These are phyloP conservation scores for Leptopilina drosophilae DNA, from an alignment of 2,888 invertebrate species.

Conservation along the genomic window DNA sequence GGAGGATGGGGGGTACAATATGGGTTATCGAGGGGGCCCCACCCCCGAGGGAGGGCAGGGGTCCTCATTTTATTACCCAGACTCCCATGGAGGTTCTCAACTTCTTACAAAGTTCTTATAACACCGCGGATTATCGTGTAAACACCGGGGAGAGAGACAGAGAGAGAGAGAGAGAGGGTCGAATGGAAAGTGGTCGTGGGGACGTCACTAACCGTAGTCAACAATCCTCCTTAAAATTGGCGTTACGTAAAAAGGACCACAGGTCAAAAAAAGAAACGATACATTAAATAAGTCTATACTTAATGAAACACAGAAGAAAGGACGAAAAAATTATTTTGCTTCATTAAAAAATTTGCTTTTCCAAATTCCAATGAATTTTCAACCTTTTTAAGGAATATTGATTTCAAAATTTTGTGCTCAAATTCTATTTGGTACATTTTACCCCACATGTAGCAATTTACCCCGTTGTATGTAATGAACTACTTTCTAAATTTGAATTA, in stretches of 20 bases:
- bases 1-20: constrained; percentile 73
- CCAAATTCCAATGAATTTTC: no score
- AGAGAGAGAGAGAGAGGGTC: background rate
- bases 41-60: constrained; percentile 75
- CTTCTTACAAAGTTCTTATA: constrained; percentile 59
- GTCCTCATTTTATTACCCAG: constrained; percentile 77
- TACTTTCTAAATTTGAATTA: no score
- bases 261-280: background rate
- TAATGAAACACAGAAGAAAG: no score
- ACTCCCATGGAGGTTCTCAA: constrained; percentile 74
- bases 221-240: constrained; percentile 44
- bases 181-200: constrained; percentile 46
- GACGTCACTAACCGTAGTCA: constrained; percentile 59
- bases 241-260: background rate
- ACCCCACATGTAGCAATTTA: no score
- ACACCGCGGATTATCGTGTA: constrained; percentile 45
- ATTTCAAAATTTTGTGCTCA: no score
- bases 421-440: no score
- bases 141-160: constrained; percentile 26
- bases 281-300: background rate
- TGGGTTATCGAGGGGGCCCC: constrained; percentile 77
- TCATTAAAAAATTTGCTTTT: no score
- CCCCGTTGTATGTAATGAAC: no score
- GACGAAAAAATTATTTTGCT: no score
- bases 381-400: no score